Evolutionary conservation across 2,888 invertebrate species (phyloP).

Genomic region (Dicyrtomina minuta): DNA sequence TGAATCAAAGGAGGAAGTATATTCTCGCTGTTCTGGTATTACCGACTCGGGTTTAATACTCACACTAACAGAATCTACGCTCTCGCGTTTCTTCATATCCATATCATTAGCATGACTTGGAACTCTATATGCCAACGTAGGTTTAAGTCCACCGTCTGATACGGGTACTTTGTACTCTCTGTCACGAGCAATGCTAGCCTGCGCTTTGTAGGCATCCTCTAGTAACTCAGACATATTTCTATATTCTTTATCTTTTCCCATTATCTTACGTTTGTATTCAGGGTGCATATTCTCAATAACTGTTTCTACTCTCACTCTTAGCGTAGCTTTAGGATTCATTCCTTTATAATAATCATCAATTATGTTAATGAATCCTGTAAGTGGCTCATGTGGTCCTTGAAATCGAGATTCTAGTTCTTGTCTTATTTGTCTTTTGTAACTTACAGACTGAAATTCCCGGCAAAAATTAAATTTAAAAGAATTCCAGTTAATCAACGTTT

Average conservation of each 20-base stretch:
- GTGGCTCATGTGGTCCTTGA: conserved; percentile 37
- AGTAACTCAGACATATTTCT: not conserved
- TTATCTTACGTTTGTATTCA: not conserved
- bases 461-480: conserved; percentile 32
- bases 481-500: conserved; percentile 21
- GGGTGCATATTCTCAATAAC: conserved; percentile 11
- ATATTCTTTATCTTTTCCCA: no score
- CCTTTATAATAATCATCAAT: conserved; percentile 30
- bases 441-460: conserved; percentile 36
- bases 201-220: conserved; percentile 1
- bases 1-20: no score
- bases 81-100: not conserved
- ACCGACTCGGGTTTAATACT: no score
- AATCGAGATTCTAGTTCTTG: conserved; percentile 34
- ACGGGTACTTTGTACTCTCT: not conserved
- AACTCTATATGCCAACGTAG: not conserved
- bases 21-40: no score
- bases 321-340: not conserved
- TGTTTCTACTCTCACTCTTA: not conserved
- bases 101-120: not conserved
- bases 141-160: not conserved
- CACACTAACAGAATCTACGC: no score
- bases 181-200: not conserved
- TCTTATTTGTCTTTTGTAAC: conserved; percentile 30
- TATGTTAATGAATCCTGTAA: conserved; percentile 29